These are phyloP conservation scores for Microplitis deprimator DNA, from an alignment of 2,888 invertebrate species.

Conservation along the genomic window DNA sequence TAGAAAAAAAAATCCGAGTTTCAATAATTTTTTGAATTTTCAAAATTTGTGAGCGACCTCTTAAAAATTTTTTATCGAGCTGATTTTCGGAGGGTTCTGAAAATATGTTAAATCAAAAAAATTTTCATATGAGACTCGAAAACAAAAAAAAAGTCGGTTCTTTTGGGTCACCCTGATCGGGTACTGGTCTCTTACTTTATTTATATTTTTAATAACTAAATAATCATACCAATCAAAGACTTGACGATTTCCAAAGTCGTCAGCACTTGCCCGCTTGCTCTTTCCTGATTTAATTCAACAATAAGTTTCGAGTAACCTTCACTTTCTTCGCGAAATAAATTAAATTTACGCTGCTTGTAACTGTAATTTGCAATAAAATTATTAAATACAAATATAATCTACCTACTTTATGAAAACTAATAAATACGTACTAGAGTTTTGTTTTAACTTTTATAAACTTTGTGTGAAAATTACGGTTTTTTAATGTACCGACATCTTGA, in stretches of 20 bases:
- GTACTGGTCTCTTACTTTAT: too few relatives aligned
- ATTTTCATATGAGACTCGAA: too few relatives aligned
- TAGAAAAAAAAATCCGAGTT: too few relatives aligned
- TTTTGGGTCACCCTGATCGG: too few relatives aligned
- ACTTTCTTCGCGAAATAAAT: conserved; percentile 97
- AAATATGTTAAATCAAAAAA: too few relatives aligned
- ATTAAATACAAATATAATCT: too few relatives aligned
- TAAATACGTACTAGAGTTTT: conserved; percentile 91
- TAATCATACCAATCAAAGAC: conserved; percentile 87
- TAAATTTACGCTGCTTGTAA: conserved; percentile 99
- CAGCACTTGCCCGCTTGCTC: conserved; percentile 76
- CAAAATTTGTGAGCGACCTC: neutral
- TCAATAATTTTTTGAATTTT: too few relatives aligned
- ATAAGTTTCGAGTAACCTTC: conserved; percentile 98
- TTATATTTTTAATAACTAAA: neutral
- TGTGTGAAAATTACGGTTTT: conserved; percentile 90
- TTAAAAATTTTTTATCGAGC: too few relatives aligned
- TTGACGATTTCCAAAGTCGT: conserved; percentile 90
- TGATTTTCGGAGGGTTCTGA: too few relatives aligned
- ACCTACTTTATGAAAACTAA: neutral
- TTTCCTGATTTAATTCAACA: conserved; percentile 92
- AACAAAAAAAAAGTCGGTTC: too few relatives aligned
- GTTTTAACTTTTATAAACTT: conserved; percentile 99
- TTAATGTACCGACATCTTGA: conserved; percentile 91
- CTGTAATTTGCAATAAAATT: conserved; percentile 72